These are phyloP conservation scores for Plutomurus gul DNA, from an alignment of 1,140 invertebrate species.

Conservation along the genomic window DNA sequence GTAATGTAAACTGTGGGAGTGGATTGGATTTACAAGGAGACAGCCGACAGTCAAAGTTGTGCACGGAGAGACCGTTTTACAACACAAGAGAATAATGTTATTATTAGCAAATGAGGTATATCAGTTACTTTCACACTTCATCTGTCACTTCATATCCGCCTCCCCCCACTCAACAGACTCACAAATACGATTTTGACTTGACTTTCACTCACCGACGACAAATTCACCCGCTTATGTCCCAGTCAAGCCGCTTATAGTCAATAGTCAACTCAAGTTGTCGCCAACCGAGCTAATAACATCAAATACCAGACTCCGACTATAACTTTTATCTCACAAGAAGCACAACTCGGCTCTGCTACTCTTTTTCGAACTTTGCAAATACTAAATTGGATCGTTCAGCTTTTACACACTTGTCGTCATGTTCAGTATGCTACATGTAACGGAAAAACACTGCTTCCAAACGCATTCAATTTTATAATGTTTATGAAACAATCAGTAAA, in stretches of 20 bases:
- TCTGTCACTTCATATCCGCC: constrained; percentile 15
- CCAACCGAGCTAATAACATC: constrained; percentile 21
- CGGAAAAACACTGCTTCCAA: no score
- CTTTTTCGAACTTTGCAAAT: neutral
- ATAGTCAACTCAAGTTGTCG: no score
- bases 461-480: no score
- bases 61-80: neutral
- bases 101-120: constrained; percentile 4
- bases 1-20: no score
- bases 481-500: no score
- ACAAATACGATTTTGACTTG: no score
- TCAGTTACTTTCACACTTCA: constrained; percentile 11
- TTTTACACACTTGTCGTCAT: no score
- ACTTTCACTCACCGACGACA: neutral
- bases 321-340: constrained; percentile 24
- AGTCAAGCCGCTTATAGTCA: neutral
- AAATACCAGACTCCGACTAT: constrained; percentile 1
- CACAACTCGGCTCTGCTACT: neutral
- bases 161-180: neutral
- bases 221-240: neutral
- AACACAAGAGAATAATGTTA: neutral
- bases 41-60: neutral
- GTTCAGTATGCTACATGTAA: no score
- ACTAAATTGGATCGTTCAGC: neutral
- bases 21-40: no score